Evolutionary conservation across 2,797 vertebrate genomes (phyloP).

Genomic region (Lemur catta): DNA sequence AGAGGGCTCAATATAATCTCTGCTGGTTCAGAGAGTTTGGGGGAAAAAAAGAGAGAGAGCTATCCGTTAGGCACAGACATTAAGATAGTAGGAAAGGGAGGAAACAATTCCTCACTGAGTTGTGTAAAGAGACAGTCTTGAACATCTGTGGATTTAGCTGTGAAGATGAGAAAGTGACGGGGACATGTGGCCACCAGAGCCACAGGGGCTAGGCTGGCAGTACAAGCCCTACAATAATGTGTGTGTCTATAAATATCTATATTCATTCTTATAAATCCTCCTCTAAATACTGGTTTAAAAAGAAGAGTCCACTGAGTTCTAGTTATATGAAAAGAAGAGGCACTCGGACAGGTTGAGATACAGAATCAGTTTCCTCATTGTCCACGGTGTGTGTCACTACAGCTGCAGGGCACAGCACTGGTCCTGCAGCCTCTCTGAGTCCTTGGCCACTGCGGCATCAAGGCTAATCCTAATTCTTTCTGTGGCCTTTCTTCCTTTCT

Average conservation of each 20-base stretch:
- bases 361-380: neutral
- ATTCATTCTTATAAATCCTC: neutral
- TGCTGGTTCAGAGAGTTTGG: neutral
- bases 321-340: neutral
- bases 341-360: neutral
- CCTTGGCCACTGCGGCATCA: neutral
- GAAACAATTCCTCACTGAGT: neutral
- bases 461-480: neutral
- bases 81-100: neutral
- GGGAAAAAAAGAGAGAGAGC: fast-evolving
- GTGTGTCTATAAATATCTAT: neutral
- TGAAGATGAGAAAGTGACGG: too few relatives aligned
- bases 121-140: neutral
- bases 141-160: neutral
- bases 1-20: neutral
- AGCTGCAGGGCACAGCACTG: fast-evolving
- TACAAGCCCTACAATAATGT: neutral
- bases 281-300: neutral
- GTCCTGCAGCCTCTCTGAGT: neutral
- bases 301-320: neutral
- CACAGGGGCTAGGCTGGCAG: too few relatives aligned
- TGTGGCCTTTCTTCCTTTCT: neutral
- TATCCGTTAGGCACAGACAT: neutral
- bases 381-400: fast-evolving
- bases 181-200: neutral